A percentile compares a stretch with the other conserved stretches of the same genome.
phyloP scores from a whole-genome alignment of 2,797 vertebrate genomes.

The Leucoraja ocellata region DNA sequence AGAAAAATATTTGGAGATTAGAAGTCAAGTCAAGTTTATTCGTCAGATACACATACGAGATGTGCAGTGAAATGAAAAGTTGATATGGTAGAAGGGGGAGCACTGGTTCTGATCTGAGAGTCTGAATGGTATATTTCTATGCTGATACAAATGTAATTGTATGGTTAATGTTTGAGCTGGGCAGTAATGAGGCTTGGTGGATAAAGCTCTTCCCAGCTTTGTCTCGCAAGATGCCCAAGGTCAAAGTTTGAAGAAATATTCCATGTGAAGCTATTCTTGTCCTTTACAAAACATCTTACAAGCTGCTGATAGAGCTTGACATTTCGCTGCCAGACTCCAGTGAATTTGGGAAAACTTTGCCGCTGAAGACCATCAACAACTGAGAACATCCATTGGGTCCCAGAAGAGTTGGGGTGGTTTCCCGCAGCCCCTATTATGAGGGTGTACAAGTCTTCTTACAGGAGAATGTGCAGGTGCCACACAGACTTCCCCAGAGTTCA shows the following conservation, averaged over 20 bases:
- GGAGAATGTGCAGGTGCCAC: too few relatives aligned
- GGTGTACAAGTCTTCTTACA: not conserved
- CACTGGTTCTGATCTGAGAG: not conserved
- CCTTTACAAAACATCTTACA: not conserved
- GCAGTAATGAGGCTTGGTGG: not conserved
- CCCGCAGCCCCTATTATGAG: not conserved
- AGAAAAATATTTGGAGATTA: not conserved
- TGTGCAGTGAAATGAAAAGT: too few relatives aligned
- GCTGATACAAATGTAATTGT: not conserved
- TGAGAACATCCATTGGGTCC: not conserved
- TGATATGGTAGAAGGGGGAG: not conserved
- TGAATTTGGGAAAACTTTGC: not conserved
- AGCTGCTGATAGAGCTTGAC: not conserved
- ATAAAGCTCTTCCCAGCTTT: not conserved
- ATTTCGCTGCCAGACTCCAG: not conserved
- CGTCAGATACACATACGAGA: too few relatives aligned
- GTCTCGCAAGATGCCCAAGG: not conserved
- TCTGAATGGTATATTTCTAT: not conserved
- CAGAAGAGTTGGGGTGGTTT: not conserved
- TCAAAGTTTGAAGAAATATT: not conserved
- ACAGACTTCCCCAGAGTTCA: too few relatives aligned
- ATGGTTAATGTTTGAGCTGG: not conserved
- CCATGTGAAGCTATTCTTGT: not conserved
- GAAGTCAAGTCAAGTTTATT: too few relatives aligned
- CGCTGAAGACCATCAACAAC: not conserved